Percentiles rank a stretch among this genome's conserved stretches.
These are phyloP conservation scores for Melanotaenia parkinsoni DNA, from an alignment of 2,797 vertebrate genomes.

Conservation along the genomic window DNA sequence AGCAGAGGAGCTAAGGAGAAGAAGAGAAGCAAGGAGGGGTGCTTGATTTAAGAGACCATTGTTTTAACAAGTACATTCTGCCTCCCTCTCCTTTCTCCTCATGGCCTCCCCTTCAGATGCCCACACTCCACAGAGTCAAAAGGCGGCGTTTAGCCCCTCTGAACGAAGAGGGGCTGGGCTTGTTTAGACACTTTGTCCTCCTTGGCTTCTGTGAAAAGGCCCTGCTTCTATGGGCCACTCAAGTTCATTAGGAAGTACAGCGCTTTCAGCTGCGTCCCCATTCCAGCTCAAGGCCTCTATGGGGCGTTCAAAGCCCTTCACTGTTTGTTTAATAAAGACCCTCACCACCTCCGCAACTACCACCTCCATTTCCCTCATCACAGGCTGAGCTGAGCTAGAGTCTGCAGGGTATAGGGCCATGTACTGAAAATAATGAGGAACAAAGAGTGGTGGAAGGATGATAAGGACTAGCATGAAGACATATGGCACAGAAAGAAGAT, in stretches of 20 bases:
- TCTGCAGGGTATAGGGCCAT: conserved; percentile 49
- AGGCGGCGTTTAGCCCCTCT: conserved; percentile 82
- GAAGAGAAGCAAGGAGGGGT: conserved; percentile 69
- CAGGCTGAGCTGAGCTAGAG: conserved; percentile 50
- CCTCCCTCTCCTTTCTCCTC: conserved; percentile 76
- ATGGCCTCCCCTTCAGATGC: conserved; percentile 75
- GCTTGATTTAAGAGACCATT: conserved; percentile 81
- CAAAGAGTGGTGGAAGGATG: conserved; percentile 6
- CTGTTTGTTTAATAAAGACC: conserved; percentile 85
- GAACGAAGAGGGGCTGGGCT: conserved; percentile 78
- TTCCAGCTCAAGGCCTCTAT: conserved; percentile 77
- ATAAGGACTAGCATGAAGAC: conserved; percentile 16
- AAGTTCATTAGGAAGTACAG: conserved; percentile 84
- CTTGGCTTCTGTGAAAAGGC: conserved; percentile 79
- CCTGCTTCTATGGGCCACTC: conserved; percentile 80
- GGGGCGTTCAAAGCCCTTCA: conserved; percentile 76
- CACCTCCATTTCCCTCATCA: conserved; percentile 68
- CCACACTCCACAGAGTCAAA: conserved; percentile 83
- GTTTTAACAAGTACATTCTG: conserved; percentile 82
- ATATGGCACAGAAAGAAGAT: not conserved
- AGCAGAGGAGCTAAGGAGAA: conserved; percentile 60
- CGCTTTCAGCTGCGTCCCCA: conserved; percentile 78
- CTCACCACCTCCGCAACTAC: conserved; percentile 64
- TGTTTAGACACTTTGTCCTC: conserved; percentile 87
- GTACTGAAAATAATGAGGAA: conserved; percentile 37